Percentiles rank a stretch among this genome's conserved stretches.
Evolutionary conservation across 2,888 invertebrate species (phyloP).

Genomic region (Coremacera marginata): DNA sequence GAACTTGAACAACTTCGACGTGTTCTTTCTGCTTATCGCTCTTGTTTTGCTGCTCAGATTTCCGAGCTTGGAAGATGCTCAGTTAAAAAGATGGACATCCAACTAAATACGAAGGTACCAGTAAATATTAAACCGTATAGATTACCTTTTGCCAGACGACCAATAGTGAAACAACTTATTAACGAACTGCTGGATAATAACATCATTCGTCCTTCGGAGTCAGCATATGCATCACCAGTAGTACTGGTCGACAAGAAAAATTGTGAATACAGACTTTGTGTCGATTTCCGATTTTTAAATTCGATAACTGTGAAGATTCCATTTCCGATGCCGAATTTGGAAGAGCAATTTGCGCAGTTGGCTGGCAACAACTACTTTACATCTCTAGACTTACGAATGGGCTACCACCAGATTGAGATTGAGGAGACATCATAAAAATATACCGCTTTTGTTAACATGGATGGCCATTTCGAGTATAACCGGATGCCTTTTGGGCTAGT

Average conservation of each 20-base stretch:
- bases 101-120: not conserved
- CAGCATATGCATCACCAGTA: conserved; percentile 42
- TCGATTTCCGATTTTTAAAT: conserved; percentile 45
- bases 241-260: conserved; percentile 49
- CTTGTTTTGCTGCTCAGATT: not conserved
- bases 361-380: conserved; percentile 42
- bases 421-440: conserved; percentile 3
- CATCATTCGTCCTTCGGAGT: conserved; percentile 45
- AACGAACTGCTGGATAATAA: conserved; percentile 33
- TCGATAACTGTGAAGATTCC: conserved; percentile 12
- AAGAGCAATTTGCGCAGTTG: conserved; percentile 46
- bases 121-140: conserved; percentile 15
- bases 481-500: conserved; percentile 20
- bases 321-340: conserved; percentile 34
- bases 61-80: not conserved
- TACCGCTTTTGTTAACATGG: conserved; percentile 10
- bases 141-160: conserved; percentile 21
- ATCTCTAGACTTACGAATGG: conserved; percentile 40
- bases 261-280: conserved; percentile 44
- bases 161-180: conserved; percentile 21
- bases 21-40: not conserved
- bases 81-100: not conserved
- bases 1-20: not conserved
- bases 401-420: conserved; percentile 45
- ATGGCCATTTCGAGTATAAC: conserved; percentile 31